phyloP scores from a whole-genome alignment of 2,797 vertebrate genomes.

The Cottoperca gobio region DNA sequence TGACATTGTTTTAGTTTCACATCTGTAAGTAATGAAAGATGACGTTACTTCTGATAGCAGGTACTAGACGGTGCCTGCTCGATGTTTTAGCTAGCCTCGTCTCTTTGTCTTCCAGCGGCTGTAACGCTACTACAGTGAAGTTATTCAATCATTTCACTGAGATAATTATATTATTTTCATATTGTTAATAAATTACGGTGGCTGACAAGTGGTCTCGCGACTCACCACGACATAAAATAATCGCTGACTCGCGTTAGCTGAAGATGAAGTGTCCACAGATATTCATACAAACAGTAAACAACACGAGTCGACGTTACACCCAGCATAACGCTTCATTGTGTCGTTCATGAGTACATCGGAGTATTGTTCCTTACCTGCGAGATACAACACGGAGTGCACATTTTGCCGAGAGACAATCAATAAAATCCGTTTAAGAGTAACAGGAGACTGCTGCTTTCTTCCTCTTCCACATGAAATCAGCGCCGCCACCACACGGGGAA shows the following conservation, averaged over 20 bases:
- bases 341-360: neutral
- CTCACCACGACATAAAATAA: neutral
- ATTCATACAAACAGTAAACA: constrained; percentile 22
- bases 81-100: constrained; percentile 27
- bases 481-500: constrained; percentile 19
- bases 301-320: constrained; percentile 9
- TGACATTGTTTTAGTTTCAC: neutral
- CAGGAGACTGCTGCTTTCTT: constrained; percentile 14
- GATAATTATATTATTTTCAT: fast-evolving
- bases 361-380: constrained; percentile 81
- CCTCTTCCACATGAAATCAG: constrained; percentile 41
- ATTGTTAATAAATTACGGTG: neutral
- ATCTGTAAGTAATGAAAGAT: neutral
- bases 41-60: constrained; percentile 1
- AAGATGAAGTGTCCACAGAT: neutral
- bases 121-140: constrained; percentile 14
- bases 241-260: neutral
- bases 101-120: constrained; percentile 56
- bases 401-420: constrained; percentile 37
- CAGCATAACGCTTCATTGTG: neutral
- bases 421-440: constrained; percentile 29
- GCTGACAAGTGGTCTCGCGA: neutral
- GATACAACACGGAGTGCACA: constrained; percentile 84
- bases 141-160: neutral
- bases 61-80: too few species aligned